Evolutionary conservation across 2,113 vertebrate genomes (phyloP).

Genomic region (Nothoprocta pentlandii): DNA sequence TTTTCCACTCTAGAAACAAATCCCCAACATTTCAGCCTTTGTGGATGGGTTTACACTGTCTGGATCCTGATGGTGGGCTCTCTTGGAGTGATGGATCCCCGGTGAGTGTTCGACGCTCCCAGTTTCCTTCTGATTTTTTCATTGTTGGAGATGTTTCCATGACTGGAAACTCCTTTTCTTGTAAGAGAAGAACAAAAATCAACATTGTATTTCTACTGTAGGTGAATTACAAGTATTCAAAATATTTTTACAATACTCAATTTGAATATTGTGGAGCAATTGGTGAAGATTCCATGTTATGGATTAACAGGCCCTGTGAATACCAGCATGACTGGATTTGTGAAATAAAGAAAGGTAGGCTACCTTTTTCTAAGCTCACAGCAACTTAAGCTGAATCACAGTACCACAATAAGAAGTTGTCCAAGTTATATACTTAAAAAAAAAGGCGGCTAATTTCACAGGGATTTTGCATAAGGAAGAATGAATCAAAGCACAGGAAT

Average conservation of each 20-base stretch:
- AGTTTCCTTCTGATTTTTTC: background rate
- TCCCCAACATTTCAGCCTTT: conserved; percentile 51
- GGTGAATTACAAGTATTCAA: background rate
- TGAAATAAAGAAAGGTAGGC: conserved; percentile 36
- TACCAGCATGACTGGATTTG: conserved; percentile 59
- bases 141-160: background rate
- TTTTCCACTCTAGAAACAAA: conserved; percentile 30
- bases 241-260: rapidly evolving
- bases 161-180: background rate
- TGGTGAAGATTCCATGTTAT: background rate
- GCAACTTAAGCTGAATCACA: background rate
- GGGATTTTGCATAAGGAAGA: background rate
- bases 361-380: background rate
- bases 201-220: background rate
- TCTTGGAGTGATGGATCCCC: conserved; percentile 86
- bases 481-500: background rate
- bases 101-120: conserved; percentile 72
- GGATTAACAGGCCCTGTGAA: conserved; percentile 43
- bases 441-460: background rate
- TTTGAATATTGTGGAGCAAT: conserved; percentile 37
- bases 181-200: background rate
- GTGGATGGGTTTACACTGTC: conserved; percentile 87
- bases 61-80: conserved; percentile 81
- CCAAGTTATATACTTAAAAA: background rate
- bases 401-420: background rate